Conservation (phyloP, 1,140 invertebrate species). For the Colletes gigas region DNA sequence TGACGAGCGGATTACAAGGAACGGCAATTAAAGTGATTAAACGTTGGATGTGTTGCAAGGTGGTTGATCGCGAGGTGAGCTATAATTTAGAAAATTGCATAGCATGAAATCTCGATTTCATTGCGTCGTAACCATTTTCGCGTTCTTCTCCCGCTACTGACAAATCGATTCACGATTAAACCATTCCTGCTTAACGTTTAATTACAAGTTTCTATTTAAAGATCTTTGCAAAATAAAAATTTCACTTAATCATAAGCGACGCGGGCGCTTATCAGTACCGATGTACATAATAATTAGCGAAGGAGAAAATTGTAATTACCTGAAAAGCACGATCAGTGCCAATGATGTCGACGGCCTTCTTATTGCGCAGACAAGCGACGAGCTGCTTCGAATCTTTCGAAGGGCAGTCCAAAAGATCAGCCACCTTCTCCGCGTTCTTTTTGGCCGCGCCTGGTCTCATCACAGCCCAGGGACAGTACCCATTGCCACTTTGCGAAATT, state of each 20-base stretch:
- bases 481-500: conserved; percentile 90
- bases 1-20: neutral
- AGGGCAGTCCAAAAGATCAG: conserved; percentile 83
- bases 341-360: conserved; percentile 83
- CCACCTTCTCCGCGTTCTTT: conserved; percentile 84
- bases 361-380: conserved; percentile 83
- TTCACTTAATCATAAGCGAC: too few relatives aligned
- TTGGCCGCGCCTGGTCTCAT: conserved; percentile 83
- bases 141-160: neutral
- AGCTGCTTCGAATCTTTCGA: conserved; percentile 79
- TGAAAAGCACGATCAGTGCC: conserved; percentile 83
- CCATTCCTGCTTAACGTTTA: neutral
- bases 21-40: conserved; percentile 14
- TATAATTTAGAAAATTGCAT: neutral
- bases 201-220: neutral
- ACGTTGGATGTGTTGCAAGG: neutral
- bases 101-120: neutral
- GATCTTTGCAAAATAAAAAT: too few relatives aligned
- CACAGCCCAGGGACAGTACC: conserved; percentile 89
- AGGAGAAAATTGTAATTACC: conserved; percentile 73
- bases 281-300: too few relatives aligned
- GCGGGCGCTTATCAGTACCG: too few relatives aligned
- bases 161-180: neutral
- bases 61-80: neutral
- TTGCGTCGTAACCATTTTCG: neutral